Evolutionary conservation across 2,797 vertebrate genomes (phyloP), one percentile per base, ranked within the genome.

Genomic region (Kryptopterus vitreolus): DNA sequence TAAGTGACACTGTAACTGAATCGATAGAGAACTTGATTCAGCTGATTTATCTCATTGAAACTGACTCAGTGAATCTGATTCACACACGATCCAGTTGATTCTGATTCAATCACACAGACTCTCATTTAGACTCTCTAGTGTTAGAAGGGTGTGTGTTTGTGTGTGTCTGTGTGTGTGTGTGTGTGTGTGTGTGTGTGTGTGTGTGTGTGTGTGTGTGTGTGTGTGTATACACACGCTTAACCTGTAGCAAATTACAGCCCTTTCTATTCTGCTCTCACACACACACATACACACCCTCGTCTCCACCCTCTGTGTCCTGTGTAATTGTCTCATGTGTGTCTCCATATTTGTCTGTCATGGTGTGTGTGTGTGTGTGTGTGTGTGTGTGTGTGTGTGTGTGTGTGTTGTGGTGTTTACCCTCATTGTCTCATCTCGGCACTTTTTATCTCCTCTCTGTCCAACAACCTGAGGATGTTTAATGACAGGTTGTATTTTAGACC

Each of bases 221-320:
- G 75, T 48, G 35, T 72, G 66, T 61, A 52, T 0, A 12, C 48
- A 43, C 53, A 31, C 18, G 4, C 26, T 68, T 53, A 83, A 76
- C 81, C 77, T 74, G 70, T 58, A 55, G 65, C 70, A 76, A 68
- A 81, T 85, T 80, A 75, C 66, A 77, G 70, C 46, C 57, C 29
- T 46, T 55, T 33, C 16, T 33, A 3, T 50, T 73, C 18, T 50
- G 12, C 22, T 52, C 16, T 65, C 24, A 52, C 24, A 22, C 59
- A 15, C 57, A 15, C 24, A 38, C 75, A n/a, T n/a, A 53, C 76
- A 62, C n/a, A 1, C 46, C 70, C 77, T 7, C 13, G 26, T 66
- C 76, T 81, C 76, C 59, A 78, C 65, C 63, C 81, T 46, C 77
- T 76, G 65, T 70, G 13, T 43, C 29, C 48, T 82, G 53, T 66